Conservation (phyloP, 2,797 vertebrate species). For the Spondyliosoma cantharus region DNA sequence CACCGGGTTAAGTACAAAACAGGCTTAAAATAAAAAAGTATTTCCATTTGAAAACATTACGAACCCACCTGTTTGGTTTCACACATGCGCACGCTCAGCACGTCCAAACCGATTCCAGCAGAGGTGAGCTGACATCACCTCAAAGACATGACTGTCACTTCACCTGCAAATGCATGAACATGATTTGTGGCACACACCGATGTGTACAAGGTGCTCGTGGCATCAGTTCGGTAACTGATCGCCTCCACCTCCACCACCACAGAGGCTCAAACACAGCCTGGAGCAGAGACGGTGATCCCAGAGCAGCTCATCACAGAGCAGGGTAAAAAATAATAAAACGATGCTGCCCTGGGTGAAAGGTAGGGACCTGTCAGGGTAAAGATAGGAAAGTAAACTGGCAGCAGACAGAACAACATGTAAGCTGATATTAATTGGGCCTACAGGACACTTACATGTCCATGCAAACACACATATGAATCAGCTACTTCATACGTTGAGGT, state of each 20-base stretch:
- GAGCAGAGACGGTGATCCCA: constrained; percentile 34
- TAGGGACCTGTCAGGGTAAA: constrained; percentile 17
- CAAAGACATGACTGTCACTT: constrained; percentile 75
- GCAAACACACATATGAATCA: not conserved
- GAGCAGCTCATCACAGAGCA: constrained; percentile 22
- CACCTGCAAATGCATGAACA: constrained; percentile 65
- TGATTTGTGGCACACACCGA: constrained; percentile 55
- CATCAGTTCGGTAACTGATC: constrained; percentile 56
- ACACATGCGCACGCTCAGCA: constrained; percentile 19
- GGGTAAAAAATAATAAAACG: not conserved
- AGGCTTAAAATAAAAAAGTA: constrained; percentile 28
- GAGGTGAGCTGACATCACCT: constrained; percentile 72
- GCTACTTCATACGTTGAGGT: not conserved
- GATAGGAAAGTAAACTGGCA: constrained; percentile 35
- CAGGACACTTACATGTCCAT: not conserved
- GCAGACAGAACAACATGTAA: constrained; percentile 3
- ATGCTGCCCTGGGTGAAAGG: constrained; percentile 27
- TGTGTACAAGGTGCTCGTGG: constrained; percentile 23
- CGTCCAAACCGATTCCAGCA: constrained; percentile 50
- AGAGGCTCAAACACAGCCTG: constrained; percentile 28
- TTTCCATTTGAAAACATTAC: constrained; percentile 3
- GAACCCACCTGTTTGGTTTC: constrained; percentile 24
- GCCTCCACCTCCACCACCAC: constrained; percentile 29
- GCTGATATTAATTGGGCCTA: constrained; percentile 29
- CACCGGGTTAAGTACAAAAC: constrained; percentile 11